Conservation (phyloP, 2,113 vertebrate species). For the Clarias batrachus region DNA sequence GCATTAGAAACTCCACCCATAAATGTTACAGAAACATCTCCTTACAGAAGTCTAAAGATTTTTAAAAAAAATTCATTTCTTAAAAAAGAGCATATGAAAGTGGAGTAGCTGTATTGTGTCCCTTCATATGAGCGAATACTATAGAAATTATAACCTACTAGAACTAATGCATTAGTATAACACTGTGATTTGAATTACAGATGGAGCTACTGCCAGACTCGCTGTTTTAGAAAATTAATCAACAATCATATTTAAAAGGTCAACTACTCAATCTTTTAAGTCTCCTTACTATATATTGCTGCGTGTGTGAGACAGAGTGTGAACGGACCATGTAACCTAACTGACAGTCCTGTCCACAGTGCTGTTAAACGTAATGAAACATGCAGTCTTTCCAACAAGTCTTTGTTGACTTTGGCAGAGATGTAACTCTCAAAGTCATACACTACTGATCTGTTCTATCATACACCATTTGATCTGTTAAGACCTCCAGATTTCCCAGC, state of each 20-base stretch:
- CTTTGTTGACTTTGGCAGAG: constrained; percentile 15
- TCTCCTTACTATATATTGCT: neutral
- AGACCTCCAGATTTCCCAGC: constrained; percentile 15
- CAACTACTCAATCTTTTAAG: neutral
- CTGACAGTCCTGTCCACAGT: neutral
- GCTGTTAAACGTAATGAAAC: constrained; percentile 19
- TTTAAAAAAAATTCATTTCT: too few species aligned
- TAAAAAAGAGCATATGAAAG: neutral
- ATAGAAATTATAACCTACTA: neutral
- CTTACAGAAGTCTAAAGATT: neutral
- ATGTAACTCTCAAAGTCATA: constrained; percentile 7
- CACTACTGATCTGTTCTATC: constrained; percentile 21
- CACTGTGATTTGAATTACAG: neutral
- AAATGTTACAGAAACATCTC: neutral
- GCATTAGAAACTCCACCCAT: neutral
- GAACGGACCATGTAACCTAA: constrained; percentile 14
- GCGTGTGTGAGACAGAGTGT: neutral
- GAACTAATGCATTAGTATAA: neutral
- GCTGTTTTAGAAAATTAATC: neutral
- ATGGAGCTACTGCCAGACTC: neutral
- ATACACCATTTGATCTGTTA: constrained; percentile 18
- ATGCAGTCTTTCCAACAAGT: neutral
- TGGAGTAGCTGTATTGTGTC: neutral
- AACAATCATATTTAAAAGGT: neutral
- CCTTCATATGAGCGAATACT: neutral